Percentiles rank a stretch among this genome's conserved stretches.
phyloP scores from a whole-genome alignment of 2,888 invertebrate species.

The Lasioglossum morio region DNA sequence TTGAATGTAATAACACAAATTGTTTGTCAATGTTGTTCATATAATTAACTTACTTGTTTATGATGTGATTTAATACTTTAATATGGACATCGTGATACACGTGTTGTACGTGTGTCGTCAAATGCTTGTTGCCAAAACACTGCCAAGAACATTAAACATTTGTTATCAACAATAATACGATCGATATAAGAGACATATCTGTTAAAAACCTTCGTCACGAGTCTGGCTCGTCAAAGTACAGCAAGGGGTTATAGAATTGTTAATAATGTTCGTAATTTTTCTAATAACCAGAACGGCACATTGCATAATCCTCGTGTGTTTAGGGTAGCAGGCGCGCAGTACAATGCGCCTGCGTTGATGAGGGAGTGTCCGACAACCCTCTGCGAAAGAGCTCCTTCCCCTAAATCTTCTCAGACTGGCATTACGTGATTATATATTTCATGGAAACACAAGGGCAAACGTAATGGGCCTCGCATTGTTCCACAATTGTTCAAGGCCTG shows the following conservation, averaged over 20 bases:
- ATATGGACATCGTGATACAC: too few relatives aligned
- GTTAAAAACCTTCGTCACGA: too few relatives aligned
- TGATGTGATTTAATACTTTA: too few relatives aligned
- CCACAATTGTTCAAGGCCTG: slow-evolving; percentile 38
- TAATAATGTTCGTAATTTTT: not conserved
- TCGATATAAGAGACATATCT: too few relatives aligned
- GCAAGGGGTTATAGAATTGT: not conserved
- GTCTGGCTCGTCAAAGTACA: too few relatives aligned
- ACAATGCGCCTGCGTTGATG: slow-evolving; percentile 61
- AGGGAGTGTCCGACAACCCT: slow-evolving; percentile 66
- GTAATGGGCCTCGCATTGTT: slow-evolving; percentile 61
- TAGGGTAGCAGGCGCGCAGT: slow-evolving; percentile 48
- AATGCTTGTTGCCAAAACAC: too few relatives aligned
- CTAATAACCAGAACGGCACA: not conserved
- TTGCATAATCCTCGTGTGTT: slow-evolving; percentile 43
- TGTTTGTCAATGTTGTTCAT: too few relatives aligned
- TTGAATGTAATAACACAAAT: too few relatives aligned
- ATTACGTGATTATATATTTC: slow-evolving; percentile 81
- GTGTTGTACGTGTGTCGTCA: too few relatives aligned
- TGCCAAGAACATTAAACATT: too few relatives aligned
- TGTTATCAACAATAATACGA: too few relatives aligned
- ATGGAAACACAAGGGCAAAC: slow-evolving; percentile 75
- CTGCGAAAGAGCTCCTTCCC: slow-evolving; percentile 60
- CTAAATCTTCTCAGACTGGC: slow-evolving; percentile 71
- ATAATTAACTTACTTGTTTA: too few relatives aligned